Evolutionary conservation across 2,888 invertebrate species (phyloP).

Genomic region (Eretmocerus hayati): DNA sequence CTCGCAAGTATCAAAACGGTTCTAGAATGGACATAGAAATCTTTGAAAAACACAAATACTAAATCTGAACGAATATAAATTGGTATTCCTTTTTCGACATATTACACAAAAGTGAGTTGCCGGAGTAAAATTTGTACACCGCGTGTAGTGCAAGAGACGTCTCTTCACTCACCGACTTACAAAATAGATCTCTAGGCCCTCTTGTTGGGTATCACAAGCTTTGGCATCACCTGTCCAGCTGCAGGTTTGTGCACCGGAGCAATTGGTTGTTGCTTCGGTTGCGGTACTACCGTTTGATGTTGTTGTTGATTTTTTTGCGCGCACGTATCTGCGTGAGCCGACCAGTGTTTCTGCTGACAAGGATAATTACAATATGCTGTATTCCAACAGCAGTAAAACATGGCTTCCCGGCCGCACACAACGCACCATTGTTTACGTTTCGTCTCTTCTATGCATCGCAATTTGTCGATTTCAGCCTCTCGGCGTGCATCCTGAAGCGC

Average conservation of each 20-base stretch:
- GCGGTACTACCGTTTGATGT: too few species aligned
- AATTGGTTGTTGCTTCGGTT: too few species aligned
- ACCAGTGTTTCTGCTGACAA: conserved; percentile 85
- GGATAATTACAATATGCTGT: conserved; percentile 87
- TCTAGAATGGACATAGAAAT: too few species aligned
- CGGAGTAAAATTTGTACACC: too few species aligned
- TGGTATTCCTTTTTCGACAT: too few species aligned
- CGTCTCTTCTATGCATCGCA: conserved; percentile 67
- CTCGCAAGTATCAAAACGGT: too few species aligned
- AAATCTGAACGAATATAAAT: too few species aligned
- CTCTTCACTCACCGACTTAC: too few species aligned
- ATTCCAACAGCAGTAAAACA: conserved; percentile 95
- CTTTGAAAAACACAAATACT: too few species aligned
- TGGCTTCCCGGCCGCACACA: conserved; percentile 78
- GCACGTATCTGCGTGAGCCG: conserved; percentile 62
- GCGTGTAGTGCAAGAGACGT: too few species aligned
- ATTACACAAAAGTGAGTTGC: too few species aligned
- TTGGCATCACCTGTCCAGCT: conserved; percentile 34
- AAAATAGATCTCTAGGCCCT: background rate
- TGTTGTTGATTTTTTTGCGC: conserved; percentile 45
- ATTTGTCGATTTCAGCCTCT: conserved; percentile 63
- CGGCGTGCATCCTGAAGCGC: conserved; percentile 59
- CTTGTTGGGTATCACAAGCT: conserved; percentile 28
- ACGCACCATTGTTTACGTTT: conserved; percentile 93
- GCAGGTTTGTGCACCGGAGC: conserved; percentile 5